Conservation (phyloP, 30 jellyfish, hydroid and myxozoan species). For the Chironex yamaguchii region DNA sequence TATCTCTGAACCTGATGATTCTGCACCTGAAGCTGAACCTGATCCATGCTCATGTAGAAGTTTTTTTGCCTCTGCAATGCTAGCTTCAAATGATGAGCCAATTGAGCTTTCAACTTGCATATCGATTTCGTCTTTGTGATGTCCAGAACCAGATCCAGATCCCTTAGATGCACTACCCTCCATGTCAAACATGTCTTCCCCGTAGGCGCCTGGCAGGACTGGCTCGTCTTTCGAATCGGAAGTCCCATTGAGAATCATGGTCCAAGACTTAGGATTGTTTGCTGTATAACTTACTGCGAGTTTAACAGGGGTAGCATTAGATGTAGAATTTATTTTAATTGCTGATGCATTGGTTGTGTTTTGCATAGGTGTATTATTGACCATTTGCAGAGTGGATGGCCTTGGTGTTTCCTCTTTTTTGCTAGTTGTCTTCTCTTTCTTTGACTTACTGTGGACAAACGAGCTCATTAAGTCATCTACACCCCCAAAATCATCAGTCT, state of each 20-base stretch:
- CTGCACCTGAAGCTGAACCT: slow-evolving; percentile 61
- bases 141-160: slow-evolving; percentile 75
- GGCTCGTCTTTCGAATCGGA: slow-evolving; percentile 83
- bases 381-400: slow-evolving; percentile 9
- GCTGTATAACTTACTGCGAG: slow-evolving; percentile 9
- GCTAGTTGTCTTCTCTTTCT: slow-evolving; percentile 6
- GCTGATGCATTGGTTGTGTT: slow-evolving; percentile 1
- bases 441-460: slow-evolving; percentile 39
- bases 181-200: slow-evolving; percentile 73
- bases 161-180: slow-evolving; percentile 67
- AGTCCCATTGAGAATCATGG: slow-evolving; percentile 77
- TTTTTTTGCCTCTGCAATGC: slow-evolving; percentile 65
- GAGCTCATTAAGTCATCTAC: slow-evolving; percentile 73
- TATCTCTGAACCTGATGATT: slow-evolving; percentile 64
- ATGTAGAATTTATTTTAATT: slow-evolving; percentile 4
- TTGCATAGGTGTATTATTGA: slow-evolving; percentile 5
- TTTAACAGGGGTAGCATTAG: slow-evolving; percentile 12
- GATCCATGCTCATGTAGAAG: background rate
- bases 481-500: slow-evolving; percentile 49
- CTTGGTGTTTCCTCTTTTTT: background rate
- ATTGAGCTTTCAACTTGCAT: slow-evolving; percentile 95
- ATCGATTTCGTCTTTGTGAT: slow-evolving; percentile 78
- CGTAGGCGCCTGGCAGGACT: slow-evolving; percentile 91
- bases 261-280: slow-evolving; percentile 74
- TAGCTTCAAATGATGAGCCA: slow-evolving; percentile 93